A percentile compares a stretch with the other conserved stretches of the same genome.
Evolutionary conservation across 2,797 vertebrate genomes (phyloP).

Genomic region (Crocidura indochinensis): DNA sequence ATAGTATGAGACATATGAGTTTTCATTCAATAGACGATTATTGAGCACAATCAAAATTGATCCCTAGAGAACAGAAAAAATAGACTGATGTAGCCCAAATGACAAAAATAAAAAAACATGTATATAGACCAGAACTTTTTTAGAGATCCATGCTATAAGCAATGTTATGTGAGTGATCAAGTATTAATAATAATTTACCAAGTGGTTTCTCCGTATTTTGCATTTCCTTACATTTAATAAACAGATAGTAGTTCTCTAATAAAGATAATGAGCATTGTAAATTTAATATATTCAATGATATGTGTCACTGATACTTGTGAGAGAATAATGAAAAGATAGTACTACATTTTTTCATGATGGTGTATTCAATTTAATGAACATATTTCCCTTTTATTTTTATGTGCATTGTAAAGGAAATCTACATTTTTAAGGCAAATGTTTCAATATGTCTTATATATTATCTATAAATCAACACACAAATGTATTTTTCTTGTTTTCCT

Average conservation of each 20-base stretch:
- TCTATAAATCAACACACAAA: not conserved
- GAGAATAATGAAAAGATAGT: too few species aligned
- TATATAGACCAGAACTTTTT: not conserved
- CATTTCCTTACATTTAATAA: not conserved
- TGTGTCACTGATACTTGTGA: not conserved
- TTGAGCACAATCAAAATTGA: too few species aligned
- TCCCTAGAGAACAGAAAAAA: too few species aligned
- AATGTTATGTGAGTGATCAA: not conserved
- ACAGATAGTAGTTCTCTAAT: too few species aligned
- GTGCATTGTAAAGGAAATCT: not conserved
- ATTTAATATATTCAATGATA: not conserved
- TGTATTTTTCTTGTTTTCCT: not conserved
- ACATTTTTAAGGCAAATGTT: not conserved
- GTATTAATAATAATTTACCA: not conserved
- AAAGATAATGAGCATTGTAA: not conserved
- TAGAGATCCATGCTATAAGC: not conserved
- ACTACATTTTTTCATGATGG: too few species aligned
- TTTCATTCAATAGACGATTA: too few species aligned
- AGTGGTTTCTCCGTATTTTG: not conserved
- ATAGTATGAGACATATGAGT: too few species aligned
- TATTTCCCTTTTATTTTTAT: not conserved
- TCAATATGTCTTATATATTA: not conserved
- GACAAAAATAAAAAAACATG: not conserved
- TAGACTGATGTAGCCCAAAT: too few species aligned
- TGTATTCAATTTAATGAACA: too few species aligned